Evolutionary conservation across 2,888 invertebrate species (phyloP).

Genomic region (Drosophila quasianomalipes): DNA sequence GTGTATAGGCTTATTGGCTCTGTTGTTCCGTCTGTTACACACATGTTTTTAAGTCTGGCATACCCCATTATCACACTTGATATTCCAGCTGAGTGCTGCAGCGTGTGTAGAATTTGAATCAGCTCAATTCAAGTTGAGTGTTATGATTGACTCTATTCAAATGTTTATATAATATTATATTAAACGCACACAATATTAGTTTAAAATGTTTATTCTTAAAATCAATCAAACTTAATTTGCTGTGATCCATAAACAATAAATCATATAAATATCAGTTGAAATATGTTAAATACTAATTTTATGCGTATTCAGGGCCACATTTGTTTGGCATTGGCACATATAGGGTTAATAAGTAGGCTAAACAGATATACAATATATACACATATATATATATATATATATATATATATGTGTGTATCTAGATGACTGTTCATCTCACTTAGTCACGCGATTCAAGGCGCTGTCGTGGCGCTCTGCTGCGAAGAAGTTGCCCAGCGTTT

Average conservation of each 20-base stretch:
- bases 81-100: constrained; percentile 15
- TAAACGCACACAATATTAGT: background rate
- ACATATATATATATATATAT: background rate
- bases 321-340: constrained; percentile 45
- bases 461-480: constrained; percentile 76
- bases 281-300: background rate
- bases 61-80: background rate
- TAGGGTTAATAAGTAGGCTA: constrained; percentile 46
- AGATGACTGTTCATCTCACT: constrained; percentile 40
- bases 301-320: background rate
- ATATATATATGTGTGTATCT: background rate
- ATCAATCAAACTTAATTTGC: background rate
- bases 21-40: background rate
- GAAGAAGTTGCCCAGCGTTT: constrained; percentile 73
- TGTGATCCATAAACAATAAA: background rate
- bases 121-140: background rate
- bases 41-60: background rate
- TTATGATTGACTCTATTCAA: constrained; percentile 6
- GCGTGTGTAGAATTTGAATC: constrained; percentile 17
- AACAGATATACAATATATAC: background rate
- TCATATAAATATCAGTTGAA: constrained; percentile 1
- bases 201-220: background rate
- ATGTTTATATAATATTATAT: background rate
- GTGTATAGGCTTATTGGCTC: background rate
- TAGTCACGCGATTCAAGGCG: constrained; percentile 75